Percentiles rank a stretch among this genome's conserved stretches.
Conservation (phyloP, 2,797 vertebrate species). For the Chelon auratus region DNA sequence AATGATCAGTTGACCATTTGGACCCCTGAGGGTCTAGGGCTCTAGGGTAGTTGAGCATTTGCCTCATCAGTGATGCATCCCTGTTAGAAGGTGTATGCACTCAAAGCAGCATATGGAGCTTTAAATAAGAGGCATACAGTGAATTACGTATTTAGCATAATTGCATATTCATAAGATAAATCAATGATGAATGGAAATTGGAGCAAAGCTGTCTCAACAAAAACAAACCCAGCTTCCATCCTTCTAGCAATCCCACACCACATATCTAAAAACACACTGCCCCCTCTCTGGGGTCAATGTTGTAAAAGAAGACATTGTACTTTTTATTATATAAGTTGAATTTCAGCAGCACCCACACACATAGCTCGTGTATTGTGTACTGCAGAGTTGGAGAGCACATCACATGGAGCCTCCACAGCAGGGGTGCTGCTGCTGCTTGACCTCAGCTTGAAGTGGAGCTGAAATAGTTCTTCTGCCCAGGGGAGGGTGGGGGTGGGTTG, state of each 20-base stretch:
- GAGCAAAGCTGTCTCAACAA: slow-evolving; percentile 7
- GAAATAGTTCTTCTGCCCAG: slow-evolving; percentile 61
- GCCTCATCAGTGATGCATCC: background rate
- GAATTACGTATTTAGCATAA: background rate
- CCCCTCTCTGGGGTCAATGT: slow-evolving; percentile 37
- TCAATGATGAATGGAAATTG: slow-evolving; percentile 25
- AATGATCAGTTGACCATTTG: background rate
- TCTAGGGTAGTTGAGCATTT: background rate
- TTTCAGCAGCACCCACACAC: slow-evolving; percentile 71
- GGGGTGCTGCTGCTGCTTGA: slow-evolving; percentile 41
- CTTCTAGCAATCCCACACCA: slow-evolving; percentile 26
- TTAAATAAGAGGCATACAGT: slow-evolving; percentile 3
- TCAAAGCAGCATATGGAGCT: background rate
- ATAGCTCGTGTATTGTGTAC: slow-evolving; percentile 20
- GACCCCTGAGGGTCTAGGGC: background rate
- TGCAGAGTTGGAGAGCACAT: slow-evolving; percentile 54
- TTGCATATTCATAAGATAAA: slow-evolving; percentile 4
- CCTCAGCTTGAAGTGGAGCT: slow-evolving; percentile 58
- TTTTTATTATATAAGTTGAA: slow-evolving; percentile 73
- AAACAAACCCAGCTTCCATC: slow-evolving; percentile 43
- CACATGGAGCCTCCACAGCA: slow-evolving; percentile 54
- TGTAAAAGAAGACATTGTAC: slow-evolving; percentile 52
- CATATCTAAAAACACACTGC: slow-evolving; percentile 46
- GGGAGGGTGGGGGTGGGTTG: slow-evolving; percentile 39
- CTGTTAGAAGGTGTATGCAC: background rate